These are phyloP conservation scores for Sclerurus mexicanus DNA, from an alignment of 2,113 vertebrate species.

Conservation along the genomic window DNA sequence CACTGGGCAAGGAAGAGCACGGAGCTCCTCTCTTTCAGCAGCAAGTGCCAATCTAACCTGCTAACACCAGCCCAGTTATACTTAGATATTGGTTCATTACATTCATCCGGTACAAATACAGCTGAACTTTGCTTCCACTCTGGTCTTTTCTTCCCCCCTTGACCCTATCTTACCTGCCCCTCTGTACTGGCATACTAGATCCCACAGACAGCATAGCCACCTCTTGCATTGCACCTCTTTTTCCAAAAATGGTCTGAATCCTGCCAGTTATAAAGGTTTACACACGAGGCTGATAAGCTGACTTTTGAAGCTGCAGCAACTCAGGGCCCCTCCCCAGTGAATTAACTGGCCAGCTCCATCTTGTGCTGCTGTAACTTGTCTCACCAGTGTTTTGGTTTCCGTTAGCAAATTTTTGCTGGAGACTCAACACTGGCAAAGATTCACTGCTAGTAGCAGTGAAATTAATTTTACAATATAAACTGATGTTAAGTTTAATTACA, in stretches of 20 bases:
- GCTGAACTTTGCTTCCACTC: not conserved
- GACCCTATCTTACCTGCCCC: not conserved
- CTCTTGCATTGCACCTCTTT: not conserved
- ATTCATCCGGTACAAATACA: not conserved
- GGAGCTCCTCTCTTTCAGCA: not conserved
- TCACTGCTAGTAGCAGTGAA: not conserved
- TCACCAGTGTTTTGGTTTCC: not conserved
- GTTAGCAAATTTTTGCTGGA: not conserved
- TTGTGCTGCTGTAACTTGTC: accelerated
- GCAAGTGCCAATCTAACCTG: not conserved
- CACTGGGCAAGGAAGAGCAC: accelerated
- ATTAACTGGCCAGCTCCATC: accelerated
- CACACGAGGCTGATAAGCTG: not conserved
- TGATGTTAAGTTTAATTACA: not conserved
- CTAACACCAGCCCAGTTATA: not conserved
- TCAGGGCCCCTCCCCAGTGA: not conserved
- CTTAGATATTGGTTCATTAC: not conserved
- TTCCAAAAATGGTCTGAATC: not conserved
- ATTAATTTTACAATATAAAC: not conserved
- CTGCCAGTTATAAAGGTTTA: not conserved
- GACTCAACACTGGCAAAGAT: not conserved
- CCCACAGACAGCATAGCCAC: not conserved
- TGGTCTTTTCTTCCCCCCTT: not conserved
- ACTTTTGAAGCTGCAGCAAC: not conserved
- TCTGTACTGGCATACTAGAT: accelerated